Evolutionary conservation across 1,140 invertebrate genomes (phyloP), one percentile per base, ranked within the genome.

Genomic region (Pseudomyrmex pallidus): DNA sequence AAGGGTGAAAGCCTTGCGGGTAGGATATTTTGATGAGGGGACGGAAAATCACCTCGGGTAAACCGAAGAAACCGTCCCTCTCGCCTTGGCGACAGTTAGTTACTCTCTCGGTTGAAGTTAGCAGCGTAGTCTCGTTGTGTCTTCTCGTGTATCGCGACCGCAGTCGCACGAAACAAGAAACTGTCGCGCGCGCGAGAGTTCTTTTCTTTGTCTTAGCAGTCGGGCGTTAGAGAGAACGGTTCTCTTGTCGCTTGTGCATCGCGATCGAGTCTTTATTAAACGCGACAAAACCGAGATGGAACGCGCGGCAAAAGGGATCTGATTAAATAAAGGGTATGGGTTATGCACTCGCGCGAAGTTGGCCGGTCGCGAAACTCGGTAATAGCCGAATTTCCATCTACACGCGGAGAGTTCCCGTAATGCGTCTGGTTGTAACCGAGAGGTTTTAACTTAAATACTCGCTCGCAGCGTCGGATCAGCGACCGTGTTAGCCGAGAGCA

Each of bases 1-100:
- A 74, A 67, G 62, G 52, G 35, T 50, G 73, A 62, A 64, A 74
- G 50, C 61, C 56, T 54, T 12, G 22, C 9, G 3, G 46, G 62
- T 56, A 44, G 54, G 74, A 83, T 87, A 87, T 87, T 85, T 87
- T 77, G 77, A 61, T 50, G 52, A 70, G 73, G 74, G 56, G 52
- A 67, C 54, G 70, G 59, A 85, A 59, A 82, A 74, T 80, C 67
- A 54, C 52, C 48, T 35, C 46, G 22, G 59, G 66, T 72, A 35
- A 46, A 4, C 22, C 57, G 44, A 61, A 57, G 76, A 59, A 54
- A 80, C 44, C 52, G 54, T 59, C 50, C 67, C 22, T 68, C 52
- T 78, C 52, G 20, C 25, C 20, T 35, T 35, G 35, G 35, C 35
- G 35, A 35, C 35, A 25, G 25, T 25, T 25, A 25, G 25, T 25